Evolutionary conservation across 2,797 vertebrate genomes (phyloP).

Genomic region (Notolepis coatsorum): DNA sequence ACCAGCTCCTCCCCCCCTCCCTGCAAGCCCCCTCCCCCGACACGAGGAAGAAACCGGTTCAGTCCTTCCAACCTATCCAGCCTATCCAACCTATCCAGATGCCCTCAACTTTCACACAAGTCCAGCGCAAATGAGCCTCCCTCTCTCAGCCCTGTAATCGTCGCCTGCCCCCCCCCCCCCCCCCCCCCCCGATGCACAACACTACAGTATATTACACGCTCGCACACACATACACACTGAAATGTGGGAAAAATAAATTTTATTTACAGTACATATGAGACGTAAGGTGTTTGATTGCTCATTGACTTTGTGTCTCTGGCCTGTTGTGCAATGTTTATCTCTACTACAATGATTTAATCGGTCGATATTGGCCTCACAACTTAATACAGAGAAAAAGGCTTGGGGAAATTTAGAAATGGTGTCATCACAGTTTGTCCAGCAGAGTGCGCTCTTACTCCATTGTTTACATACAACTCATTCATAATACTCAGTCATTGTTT

Average conservation of each 20-base stretch:
- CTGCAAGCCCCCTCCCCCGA: constrained; percentile 88
- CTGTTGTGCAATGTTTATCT: constrained; percentile 12
- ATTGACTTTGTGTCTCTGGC: neutral
- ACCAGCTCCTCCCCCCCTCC: constrained; percentile 91
- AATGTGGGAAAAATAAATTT: constrained; percentile 75
- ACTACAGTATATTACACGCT: neutral
- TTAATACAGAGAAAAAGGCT: no score
- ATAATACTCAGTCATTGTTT: no score
- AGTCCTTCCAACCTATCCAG: constrained; percentile 84
- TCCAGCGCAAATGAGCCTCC: constrained; percentile 90
- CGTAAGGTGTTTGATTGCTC: neutral
- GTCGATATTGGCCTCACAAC: no score
- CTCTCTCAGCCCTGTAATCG: neutral
- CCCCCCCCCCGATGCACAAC: neutral
- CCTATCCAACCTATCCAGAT: constrained; percentile 89
- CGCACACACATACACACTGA: constrained; percentile 15
- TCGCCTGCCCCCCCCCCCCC: no score
- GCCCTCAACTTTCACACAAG: constrained; percentile 89
- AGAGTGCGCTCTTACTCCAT: no score
- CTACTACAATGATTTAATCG: no score
- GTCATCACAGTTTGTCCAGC: no score
- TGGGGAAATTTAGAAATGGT: no score
- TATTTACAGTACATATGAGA: constrained; percentile 59
- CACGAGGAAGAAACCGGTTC: constrained; percentile 87
- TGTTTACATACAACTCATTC: no score